Base-by-base conservation (phyloP, 2,113 vertebrate genomes). In the Urocolius indicus region DNA sequence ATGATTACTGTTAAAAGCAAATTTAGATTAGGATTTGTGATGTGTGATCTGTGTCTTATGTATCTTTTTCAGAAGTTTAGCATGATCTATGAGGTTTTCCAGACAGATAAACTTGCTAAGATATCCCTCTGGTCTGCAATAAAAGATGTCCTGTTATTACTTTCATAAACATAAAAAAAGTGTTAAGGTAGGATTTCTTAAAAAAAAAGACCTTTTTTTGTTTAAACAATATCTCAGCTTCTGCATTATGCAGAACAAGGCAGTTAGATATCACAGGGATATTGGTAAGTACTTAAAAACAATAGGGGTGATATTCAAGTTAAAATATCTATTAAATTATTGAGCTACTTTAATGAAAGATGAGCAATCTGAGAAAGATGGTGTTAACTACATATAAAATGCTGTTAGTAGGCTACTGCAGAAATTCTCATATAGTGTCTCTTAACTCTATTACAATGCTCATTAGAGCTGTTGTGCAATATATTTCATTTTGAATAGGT, bases 1-100 rank as follows among this genome's bases (percentile, higher is more conserved):
- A 32, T 67, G 36, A 79, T 93, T 73, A 69, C 90, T 82, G 34
- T 76, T 86, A 51, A 86, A 79, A 87, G 29, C 10, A 93, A 95
- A 92, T 93, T 91, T 92, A 83, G 72, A 52, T 92, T 83, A 80
- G 93, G 89, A 86, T 95, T 96, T 96, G 20, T 76, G n/a, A 58
- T 87, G 34, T 88, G 61, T 89, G 38, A 55, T 79, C 67, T 59
- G 8, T 68, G 36, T 45, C 7, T 66, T 65, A 27, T 11, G 18
- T 75, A n/a, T 45, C 38, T 63, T 13, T 48, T 91, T 57, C 41
- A 45, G 69, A 89, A 90, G 58, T 36, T 89, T 54, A 91, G 11
- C 20, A 0, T 49, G 32, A 36, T 62, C 45, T 75, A 21, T 76
- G 14, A 71, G 23, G 30, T 74, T 91, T 83, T 3, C 2, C 23